Base-by-base conservation (phyloP, 2,888 invertebrate genomes). In the Chesias legatella region DNA sequence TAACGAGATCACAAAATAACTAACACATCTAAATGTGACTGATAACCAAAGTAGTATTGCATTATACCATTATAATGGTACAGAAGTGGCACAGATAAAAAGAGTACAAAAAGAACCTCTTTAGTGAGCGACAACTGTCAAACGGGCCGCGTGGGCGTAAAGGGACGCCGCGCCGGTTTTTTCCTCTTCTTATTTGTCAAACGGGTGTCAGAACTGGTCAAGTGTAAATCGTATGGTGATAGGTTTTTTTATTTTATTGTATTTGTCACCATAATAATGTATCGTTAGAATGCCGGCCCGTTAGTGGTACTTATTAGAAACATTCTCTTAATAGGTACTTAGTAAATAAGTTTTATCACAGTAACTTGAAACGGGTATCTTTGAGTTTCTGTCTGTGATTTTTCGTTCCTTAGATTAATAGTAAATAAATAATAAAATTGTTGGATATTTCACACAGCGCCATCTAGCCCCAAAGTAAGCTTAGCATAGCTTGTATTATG, bases 51-150 rank as follows among this genome's bases (percentile, higher is more conserved):
- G 49, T 51, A 52, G 54, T 47, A 49, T 48, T 51, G 51, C 50
- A 47, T 55, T 54, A 54, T 49, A 47, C 40, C 46, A 43, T 45
- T 52, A 50, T 51, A 53, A 54, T 39, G 46, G 49, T 47, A 43
- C 52, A 51, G 53, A 59, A 56, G 58, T 60, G 52, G 58, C 50
- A 60, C 48, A 53, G 53, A 59, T 63, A 63, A 68, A 62, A 59
- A 57, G 58, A 60, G 58, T 60, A 60, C 56, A 61, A 65, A 62
- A 48, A 35, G 45, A 47, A 54, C 57, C 56, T 56, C 60, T 63
- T 61, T 69, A 67, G 67, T 62, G 65, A 68, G 63, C 64, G 67
- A 72, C 71, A 72, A 72, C 65, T 76, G 75, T 75, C 74, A 68
- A 55, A 58, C 58, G 60, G 51, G 56, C 43, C 66, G 74, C 76